Evolutionary conservation across 2,797 vertebrate genomes (phyloP).

Genomic region (Lates japonicus): DNA sequence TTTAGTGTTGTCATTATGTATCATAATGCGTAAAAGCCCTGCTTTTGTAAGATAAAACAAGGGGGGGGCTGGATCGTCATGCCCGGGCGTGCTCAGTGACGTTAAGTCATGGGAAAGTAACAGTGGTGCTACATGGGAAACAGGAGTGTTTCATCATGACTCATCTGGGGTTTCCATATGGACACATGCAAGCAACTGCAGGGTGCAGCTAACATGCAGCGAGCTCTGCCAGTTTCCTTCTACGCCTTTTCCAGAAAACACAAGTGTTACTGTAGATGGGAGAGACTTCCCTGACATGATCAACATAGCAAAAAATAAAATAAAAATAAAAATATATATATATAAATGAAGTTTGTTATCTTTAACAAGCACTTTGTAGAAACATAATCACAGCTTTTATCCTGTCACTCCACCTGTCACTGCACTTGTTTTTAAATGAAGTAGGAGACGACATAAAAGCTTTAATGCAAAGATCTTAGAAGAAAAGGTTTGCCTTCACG

Average conservation of each 20-base stretch:
- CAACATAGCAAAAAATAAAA: background rate
- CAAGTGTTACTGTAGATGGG: background rate
- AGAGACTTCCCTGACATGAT: background rate
- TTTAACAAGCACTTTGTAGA: slow-evolving; percentile 18
- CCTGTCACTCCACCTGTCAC: slow-evolving; percentile 22
- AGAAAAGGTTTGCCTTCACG: background rate
- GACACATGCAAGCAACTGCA: slow-evolving; percentile 8
- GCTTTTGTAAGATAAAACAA: slow-evolving; percentile 23
- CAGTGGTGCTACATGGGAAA: slow-evolving; percentile 34
- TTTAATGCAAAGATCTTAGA: slow-evolving; percentile 17
- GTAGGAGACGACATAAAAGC: slow-evolving; percentile 1
- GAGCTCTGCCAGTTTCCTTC: slow-evolving; percentile 13
- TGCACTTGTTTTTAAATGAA: slow-evolving; percentile 10
- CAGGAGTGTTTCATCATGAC: slow-evolving; percentile 42
- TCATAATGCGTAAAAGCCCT: slow-evolving; percentile 12
- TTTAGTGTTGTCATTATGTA: slow-evolving; percentile 1
- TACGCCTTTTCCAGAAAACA: background rate
- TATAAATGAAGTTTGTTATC: background rate
- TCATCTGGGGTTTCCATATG: slow-evolving; percentile 33
- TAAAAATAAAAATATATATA: no score
- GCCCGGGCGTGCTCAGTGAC: slow-evolving; percentile 43
- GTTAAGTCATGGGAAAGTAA: slow-evolving; percentile 49
- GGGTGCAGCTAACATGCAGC: background rate
- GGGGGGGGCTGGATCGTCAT: slow-evolving; percentile 7
- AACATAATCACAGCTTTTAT: background rate